Base-by-base conservation (phyloP, 2,888 invertebrate genomes). In the Drosophila paranaensis region DNA sequence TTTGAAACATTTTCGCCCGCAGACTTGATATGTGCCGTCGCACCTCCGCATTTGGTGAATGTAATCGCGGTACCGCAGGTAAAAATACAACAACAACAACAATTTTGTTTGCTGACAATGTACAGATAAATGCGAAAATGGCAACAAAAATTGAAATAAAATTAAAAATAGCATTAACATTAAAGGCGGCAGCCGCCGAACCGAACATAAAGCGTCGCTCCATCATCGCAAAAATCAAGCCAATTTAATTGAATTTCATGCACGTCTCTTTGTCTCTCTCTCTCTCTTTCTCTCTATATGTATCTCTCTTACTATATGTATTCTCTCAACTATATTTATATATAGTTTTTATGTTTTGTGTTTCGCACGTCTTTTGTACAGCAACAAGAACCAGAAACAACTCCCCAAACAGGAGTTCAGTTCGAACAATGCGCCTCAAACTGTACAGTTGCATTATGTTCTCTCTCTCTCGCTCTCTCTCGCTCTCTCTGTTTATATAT, bases 21-120 rank as follows among this genome's bases (percentile, higher is more conserved):
- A 98, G 98, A 97, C 97, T 98, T 96, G 98, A 98, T 96, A 98
- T 98, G 98, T 98, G 98, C 96, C 96, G 98, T 95, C 96, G 98
- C 95, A 96, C 97, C 94, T 96, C 96, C 95, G 96, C 97, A 93
- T 96, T 96, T 95, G 97, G 97, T 94, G 96, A 96, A 94, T 98
- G 98, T 96, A 98, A 98, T 96, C 96, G 98, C 95, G 98, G 98
- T 95, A 98, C 98, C 91, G 98, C 98, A 97, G 98, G 98, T 98
- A 97, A 95, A 94, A 90, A 72, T 56, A 35, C 66, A 74, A 58
- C 61, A 69, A 61, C 46, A 60, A 68, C 76, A 74, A 56, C 71
- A 30, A 63, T 73, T 70, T 79, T 80, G 79, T 68, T 78, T 48
- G 75, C 79, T 60, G 71, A 77, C 74, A 67, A 62, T 88, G 81